Base-by-base conservation (phyloP, 2,797 vertebrate species). In the Gallinago stenura region DNA sequence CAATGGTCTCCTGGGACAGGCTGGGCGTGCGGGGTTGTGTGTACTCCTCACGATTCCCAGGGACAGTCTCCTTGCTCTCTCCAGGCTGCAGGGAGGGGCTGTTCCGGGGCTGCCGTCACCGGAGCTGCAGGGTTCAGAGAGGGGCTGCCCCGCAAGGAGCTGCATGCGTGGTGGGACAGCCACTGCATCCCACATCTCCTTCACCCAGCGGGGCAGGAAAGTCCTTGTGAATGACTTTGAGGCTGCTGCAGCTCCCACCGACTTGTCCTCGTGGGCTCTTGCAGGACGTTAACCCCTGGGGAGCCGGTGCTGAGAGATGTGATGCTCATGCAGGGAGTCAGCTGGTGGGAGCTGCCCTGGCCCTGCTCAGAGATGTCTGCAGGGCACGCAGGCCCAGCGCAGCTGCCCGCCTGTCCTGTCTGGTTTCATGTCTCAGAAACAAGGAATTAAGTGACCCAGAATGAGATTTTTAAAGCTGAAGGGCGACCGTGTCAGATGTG, bases 121-220 rank as follows among this genome's bases (percentile, higher is more conserved):
- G 17, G 31, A 5, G 39, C 37, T 33, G 15, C 35, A 16, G 69
- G 48, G 64, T 53, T 48, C 39, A 33, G 26, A 46, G 35, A 16
- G 26, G 14, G 24, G 6, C 46, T 39, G 13, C 11, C 54, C 61
- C 0, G 0, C 10, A 8, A 14, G 50, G 22, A 69, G 30, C 61
- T 30, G 33, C 2, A 2, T 15, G n/a, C 5, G 0, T 6, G 17
- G 39, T 8, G 5, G 62, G 56, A 16, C 37, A 20, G 76, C 9
- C 5, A 0, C 9, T 0, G 45, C 65, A 8, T 24, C 46, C 22
- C 46, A 24, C 57, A 26, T 37, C 64, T 69, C 39, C 45, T 45
- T 75, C 0, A 0, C 65, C 39, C 24, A 21, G 30, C 0, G 9
- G 4, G 45, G 56, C 50, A 57, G 60, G 24, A 39, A 24, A n/a